Conservation (phyloP, 2,797 vertebrate genomes). For the Silurus lanzhouensis region DNA sequence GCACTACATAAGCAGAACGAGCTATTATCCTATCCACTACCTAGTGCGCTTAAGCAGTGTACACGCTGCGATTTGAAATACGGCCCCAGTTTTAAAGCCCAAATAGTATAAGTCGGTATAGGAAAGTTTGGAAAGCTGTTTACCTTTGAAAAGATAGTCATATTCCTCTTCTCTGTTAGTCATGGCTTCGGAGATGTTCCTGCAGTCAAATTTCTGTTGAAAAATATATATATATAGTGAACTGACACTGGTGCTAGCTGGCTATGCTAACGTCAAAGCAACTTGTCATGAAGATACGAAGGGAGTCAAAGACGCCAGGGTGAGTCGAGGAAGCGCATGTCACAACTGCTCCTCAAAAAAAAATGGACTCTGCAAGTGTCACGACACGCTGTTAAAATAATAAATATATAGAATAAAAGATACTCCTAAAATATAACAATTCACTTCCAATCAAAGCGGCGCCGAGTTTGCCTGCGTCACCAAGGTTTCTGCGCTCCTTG, state of each 20-base stretch:
- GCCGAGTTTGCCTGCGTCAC: slow-evolving; percentile 44
- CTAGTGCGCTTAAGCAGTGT: neutral
- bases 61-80: neutral
- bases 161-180: slow-evolving; percentile 85
- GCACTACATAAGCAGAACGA: neutral
- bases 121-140: slow-evolving; percentile 55
- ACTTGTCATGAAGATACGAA: slow-evolving; percentile 34
- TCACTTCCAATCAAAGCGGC: neutral
- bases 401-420: neutral
- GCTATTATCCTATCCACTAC: neutral
- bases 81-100: neutral
- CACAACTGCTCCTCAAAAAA: neutral
- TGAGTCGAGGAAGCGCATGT: slow-evolving; percentile 20
- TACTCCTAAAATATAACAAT: neutral
- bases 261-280: slow-evolving; percentile 39
- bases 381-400: neutral
- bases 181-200: slow-evolving; percentile 66
- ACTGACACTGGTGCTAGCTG: slow-evolving; percentile 2
- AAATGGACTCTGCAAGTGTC: neutral
- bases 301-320: slow-evolving; percentile 26
- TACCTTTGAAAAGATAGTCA: slow-evolving; percentile 89
- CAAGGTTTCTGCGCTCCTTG: slow-evolving; percentile 40
- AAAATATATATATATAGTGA: neutral
- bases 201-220: neutral
- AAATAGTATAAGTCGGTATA: too few relatives aligned